These are phyloP conservation scores for Acanthurus tractus DNA, from an alignment of 2,797 vertebrate genomes.

Conservation along the genomic window DNA sequence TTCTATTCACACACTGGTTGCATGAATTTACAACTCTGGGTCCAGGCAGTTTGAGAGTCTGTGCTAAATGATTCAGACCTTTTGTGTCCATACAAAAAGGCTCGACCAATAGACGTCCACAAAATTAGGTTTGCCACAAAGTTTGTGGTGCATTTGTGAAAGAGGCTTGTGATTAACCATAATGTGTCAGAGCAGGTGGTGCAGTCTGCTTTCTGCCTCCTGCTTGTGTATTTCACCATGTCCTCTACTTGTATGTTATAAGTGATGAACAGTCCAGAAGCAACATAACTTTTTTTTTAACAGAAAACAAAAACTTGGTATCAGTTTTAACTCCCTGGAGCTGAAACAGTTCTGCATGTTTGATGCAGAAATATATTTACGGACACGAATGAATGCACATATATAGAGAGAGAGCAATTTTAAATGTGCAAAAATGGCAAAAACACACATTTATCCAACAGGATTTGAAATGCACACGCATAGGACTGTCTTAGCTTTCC, in stretches of 20 bases:
- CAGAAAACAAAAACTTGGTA: conserved; percentile 4
- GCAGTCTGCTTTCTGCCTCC: conserved; percentile 29
- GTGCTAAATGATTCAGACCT: no score
- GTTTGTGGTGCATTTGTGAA: no score
- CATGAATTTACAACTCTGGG: no score
- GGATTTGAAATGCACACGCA: neutral
- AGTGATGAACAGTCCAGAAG: conserved; percentile 25
- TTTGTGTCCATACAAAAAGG: no score
- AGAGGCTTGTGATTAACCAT: conserved; percentile 8
- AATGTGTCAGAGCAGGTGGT: neutral
- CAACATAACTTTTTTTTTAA: conserved; percentile 1
- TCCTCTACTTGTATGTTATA: conserved; percentile 32
- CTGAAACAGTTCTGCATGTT: neutral
- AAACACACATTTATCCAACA: neutral
- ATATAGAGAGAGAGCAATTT: neutral
- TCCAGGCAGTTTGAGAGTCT: no score
- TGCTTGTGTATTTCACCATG: conserved; percentile 26
- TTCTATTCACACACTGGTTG: no score
- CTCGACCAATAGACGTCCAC: no score
- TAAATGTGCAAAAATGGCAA: no score
- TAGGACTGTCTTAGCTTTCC: neutral
- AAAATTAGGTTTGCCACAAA: no score
- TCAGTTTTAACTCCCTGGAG: conserved; percentile 21
- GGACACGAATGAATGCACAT: neutral
- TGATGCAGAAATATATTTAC: neutral